Percentiles rank a stretch among this genome's conserved stretches.
phyloP scores from a whole-genome alignment of 2,888 invertebrate genomes.

The Troides aeacus region DNA sequence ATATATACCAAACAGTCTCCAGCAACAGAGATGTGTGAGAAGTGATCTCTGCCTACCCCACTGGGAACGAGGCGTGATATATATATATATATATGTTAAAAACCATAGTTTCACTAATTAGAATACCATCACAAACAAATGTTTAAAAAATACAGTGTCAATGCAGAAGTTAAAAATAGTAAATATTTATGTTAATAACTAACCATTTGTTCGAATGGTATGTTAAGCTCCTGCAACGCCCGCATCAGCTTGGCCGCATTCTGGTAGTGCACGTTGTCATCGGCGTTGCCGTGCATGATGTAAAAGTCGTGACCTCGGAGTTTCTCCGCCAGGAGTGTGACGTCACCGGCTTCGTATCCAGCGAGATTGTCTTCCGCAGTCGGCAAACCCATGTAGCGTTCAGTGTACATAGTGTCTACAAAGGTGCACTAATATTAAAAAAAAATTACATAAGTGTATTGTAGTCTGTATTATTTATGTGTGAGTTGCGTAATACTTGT shows the following conservation, averaged over 20 bases:
- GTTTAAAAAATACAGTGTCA: no score
- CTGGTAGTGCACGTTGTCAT: constrained; percentile 95
- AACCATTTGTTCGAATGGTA: constrained; percentile 92
- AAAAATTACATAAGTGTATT: neutral
- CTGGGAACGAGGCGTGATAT: no score
- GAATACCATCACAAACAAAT: no score
- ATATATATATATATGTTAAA: no score
- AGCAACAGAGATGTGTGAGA: no score
- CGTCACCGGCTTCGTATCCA: constrained; percentile 88
- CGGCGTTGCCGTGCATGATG: constrained; percentile 94
- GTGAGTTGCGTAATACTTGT: no score
- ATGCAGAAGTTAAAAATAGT: neutral
- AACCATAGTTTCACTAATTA: no score
- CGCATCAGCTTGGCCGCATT: constrained; percentile 89
- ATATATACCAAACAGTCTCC: no score
- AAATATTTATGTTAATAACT: constrained; percentile 33
- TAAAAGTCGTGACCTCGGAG: constrained; percentile 87
- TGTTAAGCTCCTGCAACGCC: constrained; percentile 85
- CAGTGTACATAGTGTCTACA: constrained; percentile 95
- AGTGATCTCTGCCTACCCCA: no score
- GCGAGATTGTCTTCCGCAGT: constrained; percentile 84
- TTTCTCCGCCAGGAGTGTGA: constrained; percentile 82
- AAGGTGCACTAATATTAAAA: neutral
- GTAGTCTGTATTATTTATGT: no score
- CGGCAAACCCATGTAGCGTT: constrained; percentile 94